Base-by-base conservation (phyloP, 2,797 vertebrate genomes). In the Tenualosa ilisha region DNA sequence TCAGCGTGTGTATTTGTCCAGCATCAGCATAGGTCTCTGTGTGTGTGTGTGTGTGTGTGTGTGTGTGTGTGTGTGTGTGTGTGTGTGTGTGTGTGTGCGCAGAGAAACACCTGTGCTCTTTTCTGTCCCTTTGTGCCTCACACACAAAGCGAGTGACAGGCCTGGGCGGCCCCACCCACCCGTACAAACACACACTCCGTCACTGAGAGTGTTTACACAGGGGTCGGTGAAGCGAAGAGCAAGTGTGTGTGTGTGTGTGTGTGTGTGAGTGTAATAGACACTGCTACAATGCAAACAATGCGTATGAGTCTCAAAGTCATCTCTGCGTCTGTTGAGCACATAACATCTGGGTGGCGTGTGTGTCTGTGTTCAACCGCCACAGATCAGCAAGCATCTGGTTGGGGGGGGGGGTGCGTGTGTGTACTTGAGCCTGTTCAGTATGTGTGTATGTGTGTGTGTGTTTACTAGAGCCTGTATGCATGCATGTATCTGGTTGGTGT, bases 251-350 rank as follows among this genome's bases (percentile, higher is more conserved):
- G 63, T 68, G 63, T 68, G 84, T 15, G 13, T 75, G 68, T 40
- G 68, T 68, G 63, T 68, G 63, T 68, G 63, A 3, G 24, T 75
- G 68, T 75, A 24, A 31, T 24, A 85, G 89, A 89, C 88, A 90
- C 82, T 84, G 87, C 90, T 90, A 90, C 91, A 91, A 88, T 84
- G 84, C 88, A 89, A 91, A 90, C 87, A 90, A 79, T 86, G 12
- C 1, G 31, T 20, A 75, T 40, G 31, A 43, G 17, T 75, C 26
- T 26, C 12, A 68, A 9, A 37, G 63, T 8, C 26, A 20, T 75
- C 31, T 75, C 68, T 75, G 7, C 51, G 13, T 3, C 51, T 15
- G 51, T 15, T 53, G 8, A 51, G 50, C 8, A 51, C 15, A 15
- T 15, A 53, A 53, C 13, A 53, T 53, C 51, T 68, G 63, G 9